phyloP scores from a whole-genome alignment of 1,140 invertebrate genomes.

The Panagrolaimus sp. region DNA sequence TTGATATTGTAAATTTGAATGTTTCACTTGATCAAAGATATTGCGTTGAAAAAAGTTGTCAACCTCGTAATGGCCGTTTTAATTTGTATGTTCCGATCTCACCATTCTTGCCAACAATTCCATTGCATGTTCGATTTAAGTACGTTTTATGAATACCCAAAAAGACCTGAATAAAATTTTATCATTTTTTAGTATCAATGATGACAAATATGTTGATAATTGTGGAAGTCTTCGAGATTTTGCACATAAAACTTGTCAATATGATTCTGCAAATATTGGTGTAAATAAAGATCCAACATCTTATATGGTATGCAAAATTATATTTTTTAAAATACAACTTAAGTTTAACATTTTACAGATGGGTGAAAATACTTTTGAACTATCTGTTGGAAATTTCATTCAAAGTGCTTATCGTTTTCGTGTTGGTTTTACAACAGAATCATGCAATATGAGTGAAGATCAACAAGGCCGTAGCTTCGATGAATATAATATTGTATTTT shows the following conservation, averaged over 20 bases:
- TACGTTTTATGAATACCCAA: conserved; percentile 31
- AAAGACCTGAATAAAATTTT: neutral
- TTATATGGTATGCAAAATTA: conserved; percentile 13
- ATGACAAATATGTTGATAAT: conserved; percentile 33
- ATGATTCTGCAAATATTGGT: conserved; percentile 3
- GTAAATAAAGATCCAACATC: neutral
- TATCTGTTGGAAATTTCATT: conserved; percentile 44
- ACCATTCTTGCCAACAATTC: conserved; percentile 45
- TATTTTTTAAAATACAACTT: neutral
- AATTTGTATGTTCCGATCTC: conserved; percentile 53
- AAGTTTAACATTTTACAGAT: conserved; percentile 33
- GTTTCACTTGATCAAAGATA: conserved; percentile 48
- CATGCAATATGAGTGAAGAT: conserved; percentile 36
- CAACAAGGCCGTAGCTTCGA: conserved; percentile 43
- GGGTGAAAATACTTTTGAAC: conserved; percentile 43
- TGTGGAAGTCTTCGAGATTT: conserved; percentile 34
- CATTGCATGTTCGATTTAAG: conserved; percentile 43
- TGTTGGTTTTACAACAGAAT: conserved; percentile 45
- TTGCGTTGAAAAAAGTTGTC: conserved; percentile 46
- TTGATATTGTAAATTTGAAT: conserved; percentile 43
- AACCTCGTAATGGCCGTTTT: conserved; percentile 41
- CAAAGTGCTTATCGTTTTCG: conserved; percentile 55
- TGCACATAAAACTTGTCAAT: conserved; percentile 33
- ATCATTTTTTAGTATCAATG: conserved; percentile 30
- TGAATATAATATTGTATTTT: conserved; percentile 57